These are phyloP conservation scores for Tineola bisselliella DNA, from an alignment of 2,888 invertebrate species.

Conservation along the genomic window DNA sequence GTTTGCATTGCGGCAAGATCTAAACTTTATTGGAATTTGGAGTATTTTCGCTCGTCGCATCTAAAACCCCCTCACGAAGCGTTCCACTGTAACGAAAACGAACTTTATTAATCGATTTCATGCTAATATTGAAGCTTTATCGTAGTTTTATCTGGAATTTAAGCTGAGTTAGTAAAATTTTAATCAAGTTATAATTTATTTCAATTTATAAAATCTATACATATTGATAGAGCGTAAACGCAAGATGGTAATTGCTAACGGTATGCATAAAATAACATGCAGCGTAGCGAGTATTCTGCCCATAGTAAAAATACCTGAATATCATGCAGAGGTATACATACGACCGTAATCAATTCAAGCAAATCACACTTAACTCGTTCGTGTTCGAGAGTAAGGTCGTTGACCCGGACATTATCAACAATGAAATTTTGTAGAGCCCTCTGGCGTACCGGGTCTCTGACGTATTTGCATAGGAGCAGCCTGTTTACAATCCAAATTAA, in stretches of 20 bases:
- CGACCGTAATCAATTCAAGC: conserved; percentile 35
- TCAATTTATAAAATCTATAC: too few relatives aligned
- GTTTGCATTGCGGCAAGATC: conserved; percentile 27
- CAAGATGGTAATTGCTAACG: background rate
- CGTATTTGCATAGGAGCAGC: conserved; percentile 40
- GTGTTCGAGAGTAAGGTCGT: conserved; percentile 45
- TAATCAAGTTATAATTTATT: too few relatives aligned
- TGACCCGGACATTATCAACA: conserved; percentile 56
- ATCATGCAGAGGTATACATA: conserved; percentile 22
- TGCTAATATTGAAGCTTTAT: too few relatives aligned
- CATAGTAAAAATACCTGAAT: background rate
- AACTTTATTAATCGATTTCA: background rate
- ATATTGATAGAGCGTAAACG: too few relatives aligned
- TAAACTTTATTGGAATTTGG: background rate
- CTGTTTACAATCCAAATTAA: background rate
- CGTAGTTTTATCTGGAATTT: too few relatives aligned
- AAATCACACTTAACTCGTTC: conserved; percentile 38
- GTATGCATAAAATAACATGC: background rate
- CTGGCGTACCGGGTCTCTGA: conserved; percentile 23
- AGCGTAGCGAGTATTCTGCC: background rate
- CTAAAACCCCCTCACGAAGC: background rate
- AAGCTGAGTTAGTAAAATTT: too few relatives aligned
- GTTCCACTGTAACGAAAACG: background rate
- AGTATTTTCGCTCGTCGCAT: background rate
- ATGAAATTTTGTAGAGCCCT: conserved; percentile 45